phyloP scores from a whole-genome alignment of 30 jellyfish, hydroid and myxozoan genomes.

The Aurelia sp. region DNA sequence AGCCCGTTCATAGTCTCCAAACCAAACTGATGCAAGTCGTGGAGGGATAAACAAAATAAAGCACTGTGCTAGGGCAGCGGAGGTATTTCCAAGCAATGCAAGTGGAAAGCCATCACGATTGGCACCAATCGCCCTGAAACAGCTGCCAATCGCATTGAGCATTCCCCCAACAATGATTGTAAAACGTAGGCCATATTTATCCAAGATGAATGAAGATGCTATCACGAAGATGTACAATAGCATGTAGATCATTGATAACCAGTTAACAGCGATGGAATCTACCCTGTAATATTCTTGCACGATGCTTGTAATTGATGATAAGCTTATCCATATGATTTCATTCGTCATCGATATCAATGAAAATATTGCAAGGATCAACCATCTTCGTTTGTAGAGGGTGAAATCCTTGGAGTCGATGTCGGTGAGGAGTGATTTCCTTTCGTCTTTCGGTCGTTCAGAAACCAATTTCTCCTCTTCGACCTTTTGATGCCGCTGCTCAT shows the following conservation, averaged over 20 bases:
- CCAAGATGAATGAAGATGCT: slow-evolving; percentile 73
- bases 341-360: slow-evolving; percentile 91
- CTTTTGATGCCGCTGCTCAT: too few species aligned
- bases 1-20: slow-evolving; percentile 91
- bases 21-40: slow-evolving; percentile 95
- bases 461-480: too few species aligned
- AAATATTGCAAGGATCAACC: slow-evolving; percentile 86
- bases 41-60: slow-evolving; percentile 89
- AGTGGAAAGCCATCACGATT: slow-evolving; percentile 81
- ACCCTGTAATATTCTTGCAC: slow-evolving; percentile 80
- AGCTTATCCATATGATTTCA: slow-evolving; percentile 91
- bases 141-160: slow-evolving; percentile 89
- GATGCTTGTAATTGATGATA: slow-evolving; percentile 84
- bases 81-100: slow-evolving; percentile 81
- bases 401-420: slow-evolving; percentile 26
- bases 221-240: slow-evolving; percentile 70
- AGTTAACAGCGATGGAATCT: slow-evolving; percentile 77
- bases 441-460: neutral
- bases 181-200: slow-evolving; percentile 78
- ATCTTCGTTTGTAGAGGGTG: slow-evolving; percentile 71
- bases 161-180: slow-evolving; percentile 85
- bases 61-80: slow-evolving; percentile 94
- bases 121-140: slow-evolving; percentile 87
- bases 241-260: slow-evolving; percentile 90
- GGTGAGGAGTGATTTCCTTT: neutral